phyloP scores from a whole-genome alignment of 2,113 vertebrate species.

The Actenoides lindsayi region DNA sequence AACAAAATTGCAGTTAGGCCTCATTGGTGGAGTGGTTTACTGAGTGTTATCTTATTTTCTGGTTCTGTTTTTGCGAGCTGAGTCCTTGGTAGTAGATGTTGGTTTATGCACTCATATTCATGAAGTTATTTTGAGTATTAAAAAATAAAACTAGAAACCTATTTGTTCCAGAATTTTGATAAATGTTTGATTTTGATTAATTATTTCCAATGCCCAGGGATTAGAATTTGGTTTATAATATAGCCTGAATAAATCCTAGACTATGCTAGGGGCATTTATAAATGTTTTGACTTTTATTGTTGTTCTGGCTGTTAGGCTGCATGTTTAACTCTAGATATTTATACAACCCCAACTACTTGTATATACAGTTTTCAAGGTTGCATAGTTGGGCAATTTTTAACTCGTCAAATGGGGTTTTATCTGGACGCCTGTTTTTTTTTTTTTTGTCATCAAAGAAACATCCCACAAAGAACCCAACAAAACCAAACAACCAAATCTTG shows the following conservation, averaged over 20 bases:
- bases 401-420: neutral
- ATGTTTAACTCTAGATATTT: neutral
- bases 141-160: neutral
- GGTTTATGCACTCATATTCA: neutral
- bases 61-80: neutral
- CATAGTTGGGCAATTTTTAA: neutral
- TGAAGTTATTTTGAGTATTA: neutral
- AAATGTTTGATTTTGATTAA: neutral
- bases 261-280: neutral
- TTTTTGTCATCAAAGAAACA: neutral
- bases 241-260: neutral
- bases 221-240: neutral
- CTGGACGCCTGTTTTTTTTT: neutral
- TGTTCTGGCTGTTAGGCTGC: neutral
- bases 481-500: neutral
- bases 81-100: neutral
- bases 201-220: neutral
- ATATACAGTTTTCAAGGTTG: neutral
- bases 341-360: neutral
- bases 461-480: neutral
- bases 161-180: neutral
- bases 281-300: neutral
- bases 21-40: neutral
- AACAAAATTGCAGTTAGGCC: neutral
- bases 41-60: neutral